Conservation (phyloP, 2,797 vertebrate species). For the Muraenolepis orangiensis region DNA sequence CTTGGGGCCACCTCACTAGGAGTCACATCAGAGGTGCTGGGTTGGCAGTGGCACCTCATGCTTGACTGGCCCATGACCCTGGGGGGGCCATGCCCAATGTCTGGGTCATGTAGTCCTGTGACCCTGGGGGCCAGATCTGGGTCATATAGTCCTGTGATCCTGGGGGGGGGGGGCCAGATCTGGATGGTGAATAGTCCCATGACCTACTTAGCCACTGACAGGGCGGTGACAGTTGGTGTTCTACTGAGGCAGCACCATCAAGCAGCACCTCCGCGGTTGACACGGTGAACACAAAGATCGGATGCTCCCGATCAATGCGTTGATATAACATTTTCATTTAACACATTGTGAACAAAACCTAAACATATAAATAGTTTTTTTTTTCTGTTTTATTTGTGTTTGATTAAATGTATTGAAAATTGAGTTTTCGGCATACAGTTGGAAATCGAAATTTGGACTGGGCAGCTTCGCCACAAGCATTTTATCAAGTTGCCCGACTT, state of each 20-base stretch:
- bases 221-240: constrained; percentile 72
- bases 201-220: constrained; percentile 74
- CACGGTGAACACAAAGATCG: background rate
- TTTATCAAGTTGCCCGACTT: background rate
- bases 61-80: constrained; percentile 87
- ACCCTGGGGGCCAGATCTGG: constrained; percentile 83
- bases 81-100: constrained; percentile 79
- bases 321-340: too few relatives aligned
- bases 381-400: background rate
- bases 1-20: constrained; percentile 64
- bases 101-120: constrained; percentile 82
- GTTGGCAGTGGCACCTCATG: constrained; percentile 78
- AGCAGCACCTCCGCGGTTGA: background rate
- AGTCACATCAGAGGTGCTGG: constrained; percentile 72
- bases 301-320: background rate
- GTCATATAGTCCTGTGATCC: constrained; percentile 84
- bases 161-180: constrained; percentile 78
- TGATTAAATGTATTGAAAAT: background rate
- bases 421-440: background rate
- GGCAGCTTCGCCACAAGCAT: background rate
- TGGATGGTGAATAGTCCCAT: constrained; percentile 74
- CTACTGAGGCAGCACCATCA: constrained; percentile 64
- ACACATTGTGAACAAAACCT: too few relatives aligned
- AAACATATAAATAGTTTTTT: background rate
- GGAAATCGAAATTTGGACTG: background rate